Evolutionary conservation across 2,113 vertebrate species (phyloP).

Genomic region (Montifringilla adamsi): DNA sequence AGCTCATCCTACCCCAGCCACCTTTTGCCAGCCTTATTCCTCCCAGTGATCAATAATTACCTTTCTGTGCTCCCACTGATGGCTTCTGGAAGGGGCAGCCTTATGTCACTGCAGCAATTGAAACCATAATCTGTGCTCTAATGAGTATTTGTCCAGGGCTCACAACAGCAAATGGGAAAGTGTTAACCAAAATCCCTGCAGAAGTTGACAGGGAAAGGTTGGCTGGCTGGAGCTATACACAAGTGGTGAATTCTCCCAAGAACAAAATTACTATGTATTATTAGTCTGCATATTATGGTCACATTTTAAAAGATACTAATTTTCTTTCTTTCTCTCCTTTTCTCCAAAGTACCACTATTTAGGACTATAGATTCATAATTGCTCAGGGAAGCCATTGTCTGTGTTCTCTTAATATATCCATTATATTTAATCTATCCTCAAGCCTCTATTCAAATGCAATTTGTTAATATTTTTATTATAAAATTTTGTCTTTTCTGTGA

Average conservation of each 20-base stretch:
- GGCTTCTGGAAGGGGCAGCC: constrained; percentile 46
- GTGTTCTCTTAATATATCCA: constrained; percentile 1
- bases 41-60: constrained; percentile 58
- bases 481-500: neutral
- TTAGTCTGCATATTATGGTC: constrained; percentile 3
- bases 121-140: constrained; percentile 53
- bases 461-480: constrained; percentile 35
- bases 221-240: neutral
- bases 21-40: constrained; percentile 46
- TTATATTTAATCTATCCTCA: constrained; percentile 33
- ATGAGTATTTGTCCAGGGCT: constrained; percentile 40
- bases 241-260: constrained; percentile 5
- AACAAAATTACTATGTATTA: constrained; percentile 1
- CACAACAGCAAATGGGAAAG: neutral
- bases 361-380: constrained; percentile 32
- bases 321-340: constrained; percentile 39
- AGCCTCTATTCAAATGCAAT: constrained; percentile 15
- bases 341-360: constrained; percentile 41
- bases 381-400: constrained; percentile 23
- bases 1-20: neutral
- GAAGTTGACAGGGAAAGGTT: constrained; percentile 5
- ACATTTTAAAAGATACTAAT: constrained; percentile 39
- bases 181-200: constrained; percentile 32
- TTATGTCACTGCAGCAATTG: constrained; percentile 48
- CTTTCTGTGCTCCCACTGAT: constrained; percentile 39